Percentiles rank a stretch among this genome's conserved stretches.
Evolutionary conservation across 2,797 vertebrate genomes (phyloP).

Genomic region (Gymnothorax reevesii): DNA sequence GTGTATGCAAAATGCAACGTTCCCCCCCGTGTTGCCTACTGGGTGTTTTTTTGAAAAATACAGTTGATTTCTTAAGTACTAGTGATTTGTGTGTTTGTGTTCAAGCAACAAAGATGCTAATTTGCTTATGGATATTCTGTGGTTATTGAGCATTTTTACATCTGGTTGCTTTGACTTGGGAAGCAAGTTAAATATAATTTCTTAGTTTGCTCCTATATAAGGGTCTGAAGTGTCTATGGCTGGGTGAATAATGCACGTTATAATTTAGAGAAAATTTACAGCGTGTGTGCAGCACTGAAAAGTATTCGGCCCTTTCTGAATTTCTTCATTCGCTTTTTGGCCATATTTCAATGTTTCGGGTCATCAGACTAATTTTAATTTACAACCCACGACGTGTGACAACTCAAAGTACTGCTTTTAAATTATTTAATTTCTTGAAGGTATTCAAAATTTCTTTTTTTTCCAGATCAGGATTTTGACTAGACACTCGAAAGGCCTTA

Average conservation of each 20-base stretch:
- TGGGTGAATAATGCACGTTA: neutral
- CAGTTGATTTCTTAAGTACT: conserved; percentile 29
- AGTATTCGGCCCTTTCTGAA: too few relatives aligned
- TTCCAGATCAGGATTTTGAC: too few relatives aligned
- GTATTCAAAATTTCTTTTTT: too few relatives aligned
- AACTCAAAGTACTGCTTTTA: too few relatives aligned
- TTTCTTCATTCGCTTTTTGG: too few relatives aligned
- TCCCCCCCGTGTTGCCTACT: conserved; percentile 16
- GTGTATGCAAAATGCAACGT: conserved; percentile 3
- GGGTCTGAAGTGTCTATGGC: neutral
- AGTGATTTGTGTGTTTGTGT: neutral
- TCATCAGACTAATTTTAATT: too few relatives aligned
- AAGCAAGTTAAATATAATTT: conserved; percentile 15
- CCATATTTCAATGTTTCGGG: too few relatives aligned
- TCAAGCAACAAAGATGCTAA: neutral
- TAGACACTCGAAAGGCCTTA: too few relatives aligned
- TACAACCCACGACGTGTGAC: too few relatives aligned
- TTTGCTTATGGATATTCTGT: too few relatives aligned
- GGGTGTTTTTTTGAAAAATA: conserved; percentile 26
- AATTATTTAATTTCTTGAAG: too few relatives aligned
- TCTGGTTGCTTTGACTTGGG: neutral
- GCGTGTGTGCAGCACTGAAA: too few relatives aligned
- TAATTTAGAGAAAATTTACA: neutral
- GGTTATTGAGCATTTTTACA: conserved; percentile 8
- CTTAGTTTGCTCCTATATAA: conserved; percentile 6